Evolutionary conservation across 2,888 invertebrate genomes (phyloP).

Genomic region (Odontomyia ornata): DNA sequence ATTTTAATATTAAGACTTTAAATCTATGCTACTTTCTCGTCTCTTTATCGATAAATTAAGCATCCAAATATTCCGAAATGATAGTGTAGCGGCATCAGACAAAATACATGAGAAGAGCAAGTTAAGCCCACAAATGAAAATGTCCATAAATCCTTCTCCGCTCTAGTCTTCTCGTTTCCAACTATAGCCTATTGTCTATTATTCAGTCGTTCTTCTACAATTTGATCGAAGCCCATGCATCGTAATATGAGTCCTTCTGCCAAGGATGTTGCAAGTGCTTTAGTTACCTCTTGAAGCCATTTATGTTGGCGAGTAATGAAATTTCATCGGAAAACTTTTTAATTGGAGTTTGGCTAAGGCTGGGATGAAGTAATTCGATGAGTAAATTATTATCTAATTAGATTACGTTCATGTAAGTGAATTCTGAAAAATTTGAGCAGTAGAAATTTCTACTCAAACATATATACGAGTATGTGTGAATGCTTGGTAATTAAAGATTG

Average conservation of each 20-base stretch:
- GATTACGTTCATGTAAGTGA: background rate
- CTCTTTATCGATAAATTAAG: too few species aligned
- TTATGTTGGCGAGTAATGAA: slow-evolving; percentile 38
- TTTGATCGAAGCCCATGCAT: background rate
- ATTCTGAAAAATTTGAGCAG: background rate
- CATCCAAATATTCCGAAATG: too few species aligned
- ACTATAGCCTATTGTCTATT: background rate
- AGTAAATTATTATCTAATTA: slow-evolving; percentile 38
- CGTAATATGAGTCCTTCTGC: slow-evolving; percentile 7
- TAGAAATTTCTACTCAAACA: too few species aligned
- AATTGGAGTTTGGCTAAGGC: slow-evolving; percentile 51
- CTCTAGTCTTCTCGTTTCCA: background rate
- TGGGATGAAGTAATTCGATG: slow-evolving; percentile 21
- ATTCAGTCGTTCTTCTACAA: background rate
- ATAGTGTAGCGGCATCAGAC: too few species aligned
- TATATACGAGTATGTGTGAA: too few species aligned
- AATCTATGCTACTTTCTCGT: too few species aligned
- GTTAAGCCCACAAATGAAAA: background rate
- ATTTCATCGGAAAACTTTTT: slow-evolving; percentile 52
- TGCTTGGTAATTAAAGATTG: too few species aligned
- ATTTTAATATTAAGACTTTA: too few species aligned
- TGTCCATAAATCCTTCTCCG: background rate
- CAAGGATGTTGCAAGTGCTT: slow-evolving; percentile 11
- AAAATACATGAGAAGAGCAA: too few species aligned
- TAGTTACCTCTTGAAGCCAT: background rate